A percentile compares a stretch with the other conserved stretches of the same genome.
Evolutionary conservation across 1,140 invertebrate genomes (phyloP).

Genomic region (Panagrolaimus sp.): DNA sequence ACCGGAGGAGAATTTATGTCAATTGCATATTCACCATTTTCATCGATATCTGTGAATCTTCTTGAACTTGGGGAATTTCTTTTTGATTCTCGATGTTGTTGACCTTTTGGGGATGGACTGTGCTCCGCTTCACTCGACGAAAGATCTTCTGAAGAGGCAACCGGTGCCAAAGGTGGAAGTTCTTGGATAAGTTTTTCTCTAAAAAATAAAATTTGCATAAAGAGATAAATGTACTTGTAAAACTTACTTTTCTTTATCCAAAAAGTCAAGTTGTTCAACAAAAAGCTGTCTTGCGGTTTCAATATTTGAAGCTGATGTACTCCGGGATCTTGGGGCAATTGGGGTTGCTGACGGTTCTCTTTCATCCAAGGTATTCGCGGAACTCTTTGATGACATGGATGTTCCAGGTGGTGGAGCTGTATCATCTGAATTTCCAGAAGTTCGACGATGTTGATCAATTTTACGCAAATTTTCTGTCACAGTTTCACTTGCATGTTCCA

Average conservation of each 20-base stretch:
- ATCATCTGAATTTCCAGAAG: constrained; percentile 21
- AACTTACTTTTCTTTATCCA: constrained; percentile 56
- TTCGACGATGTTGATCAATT: constrained; percentile 45
- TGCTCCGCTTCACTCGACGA: constrained; percentile 46
- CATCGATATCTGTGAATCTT: constrained; percentile 1
- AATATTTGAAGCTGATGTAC: constrained; percentile 27
- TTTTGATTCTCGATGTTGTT: background rate
- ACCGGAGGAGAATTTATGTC: constrained; percentile 53
- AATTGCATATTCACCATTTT: constrained; percentile 49
- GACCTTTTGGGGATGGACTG: background rate
- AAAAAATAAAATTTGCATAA: constrained; percentile 24
- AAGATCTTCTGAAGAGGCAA: constrained; percentile 56
- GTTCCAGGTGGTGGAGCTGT: background rate
- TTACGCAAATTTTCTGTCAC: constrained; percentile 45
- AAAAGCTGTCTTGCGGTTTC: constrained; percentile 53
- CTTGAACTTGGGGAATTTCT: constrained; percentile 17
- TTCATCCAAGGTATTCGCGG: constrained; percentile 19
- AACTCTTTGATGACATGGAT: background rate
- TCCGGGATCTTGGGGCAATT: background rate
- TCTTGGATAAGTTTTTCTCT: constrained; percentile 57
- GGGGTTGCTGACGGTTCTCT: background rate
- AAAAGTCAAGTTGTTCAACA: constrained; percentile 57
- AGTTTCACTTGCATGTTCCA: constrained; percentile 66
- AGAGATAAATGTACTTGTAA: background rate
- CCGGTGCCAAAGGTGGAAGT: constrained; percentile 56